These are phyloP conservation scores for Trematocara nigrifrons DNA, from an alignment of 2,113 vertebrate species.

Conservation along the genomic window DNA sequence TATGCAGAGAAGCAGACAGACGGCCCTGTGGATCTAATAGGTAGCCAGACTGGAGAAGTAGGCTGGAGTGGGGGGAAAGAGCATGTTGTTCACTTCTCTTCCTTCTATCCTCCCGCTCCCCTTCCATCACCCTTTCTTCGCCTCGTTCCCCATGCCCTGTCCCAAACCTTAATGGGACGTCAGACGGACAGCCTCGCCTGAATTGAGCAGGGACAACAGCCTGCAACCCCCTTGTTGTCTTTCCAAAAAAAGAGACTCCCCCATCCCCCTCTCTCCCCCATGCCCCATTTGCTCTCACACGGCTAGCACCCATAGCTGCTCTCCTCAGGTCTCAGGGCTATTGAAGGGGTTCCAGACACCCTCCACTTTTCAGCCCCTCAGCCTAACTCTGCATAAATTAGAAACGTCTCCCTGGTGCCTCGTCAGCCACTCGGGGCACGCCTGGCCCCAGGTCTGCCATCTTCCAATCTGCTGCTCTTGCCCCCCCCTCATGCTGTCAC, in stretches of 20 bases:
- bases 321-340: slow-evolving; percentile 38
- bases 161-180: slow-evolving; percentile 72
- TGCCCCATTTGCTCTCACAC: slow-evolving; percentile 7
- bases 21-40: slow-evolving; percentile 57
- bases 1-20: slow-evolving; percentile 61
- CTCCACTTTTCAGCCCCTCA: slow-evolving; percentile 39
- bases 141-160: slow-evolving; percentile 40
- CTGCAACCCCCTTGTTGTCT: slow-evolving; percentile 24
- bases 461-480: slow-evolving; percentile 48
- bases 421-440: slow-evolving; percentile 49
- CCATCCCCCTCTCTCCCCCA: background rate
- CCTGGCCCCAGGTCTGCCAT: slow-evolving; percentile 30
- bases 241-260: slow-evolving; percentile 9
- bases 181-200: slow-evolving; percentile 56
- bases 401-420: slow-evolving; percentile 54
- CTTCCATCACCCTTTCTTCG: slow-evolving; percentile 8
- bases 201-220: slow-evolving; percentile 48
- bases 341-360: slow-evolving; percentile 65
- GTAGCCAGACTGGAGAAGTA: slow-evolving; percentile 40
- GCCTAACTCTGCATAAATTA: slow-evolving; percentile 72
- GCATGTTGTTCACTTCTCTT: slow-evolving; percentile 8
- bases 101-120: slow-evolving; percentile 1
- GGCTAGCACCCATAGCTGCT: slow-evolving; percentile 46
- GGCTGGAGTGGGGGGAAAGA: slow-evolving; percentile 6
- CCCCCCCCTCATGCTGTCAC: slow-evolving; percentile 34